Evolutionary conservation across 2,113 vertebrate genomes (phyloP).

Genomic region (Cheilinus undulatus): DNA sequence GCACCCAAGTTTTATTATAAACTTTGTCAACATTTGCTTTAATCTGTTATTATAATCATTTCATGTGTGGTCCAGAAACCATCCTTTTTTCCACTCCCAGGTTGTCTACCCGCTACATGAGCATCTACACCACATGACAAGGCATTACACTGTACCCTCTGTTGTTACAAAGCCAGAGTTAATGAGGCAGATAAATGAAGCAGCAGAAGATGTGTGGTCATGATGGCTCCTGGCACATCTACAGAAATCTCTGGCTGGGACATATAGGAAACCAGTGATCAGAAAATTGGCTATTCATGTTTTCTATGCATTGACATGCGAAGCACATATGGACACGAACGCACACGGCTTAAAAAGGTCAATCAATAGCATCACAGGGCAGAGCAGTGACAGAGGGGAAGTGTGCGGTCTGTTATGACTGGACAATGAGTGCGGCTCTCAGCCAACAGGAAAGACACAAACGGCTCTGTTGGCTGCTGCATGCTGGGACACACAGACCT

Average conservation of each 20-base stretch:
- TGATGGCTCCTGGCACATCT: slow-evolving; percentile 1
- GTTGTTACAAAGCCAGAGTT: slow-evolving; percentile 9
- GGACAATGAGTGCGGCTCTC: slow-evolving; percentile 10
- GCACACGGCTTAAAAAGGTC: slow-evolving; percentile 23
- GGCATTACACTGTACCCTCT: no score
- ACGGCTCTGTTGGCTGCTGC: slow-evolving; percentile 25
- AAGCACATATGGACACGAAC: not conserved
- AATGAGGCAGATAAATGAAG: slow-evolving; percentile 38
- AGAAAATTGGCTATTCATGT: not conserved
- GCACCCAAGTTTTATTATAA: no score
- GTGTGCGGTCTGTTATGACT: slow-evolving; percentile 59
- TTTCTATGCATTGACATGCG: not conserved
- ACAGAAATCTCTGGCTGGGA: slow-evolving; percentile 23
- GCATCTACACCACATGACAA: no score
- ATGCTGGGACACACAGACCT: slow-evolving; percentile 33
- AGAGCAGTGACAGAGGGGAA: slow-evolving; percentile 17
- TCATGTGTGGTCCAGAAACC: no score
- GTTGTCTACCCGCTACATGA: no score
- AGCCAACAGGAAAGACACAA: slow-evolving; percentile 65
- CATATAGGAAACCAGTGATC: slow-evolving; percentile 28
- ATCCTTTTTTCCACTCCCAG: no score
- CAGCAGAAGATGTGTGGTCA: not conserved
- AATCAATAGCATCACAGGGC: slow-evolving; percentile 49
- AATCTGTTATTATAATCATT: no score
- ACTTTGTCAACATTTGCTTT: no score